phyloP scores from a whole-genome alignment of 2,113 vertebrate species.

The Arenaria interpres region DNA sequence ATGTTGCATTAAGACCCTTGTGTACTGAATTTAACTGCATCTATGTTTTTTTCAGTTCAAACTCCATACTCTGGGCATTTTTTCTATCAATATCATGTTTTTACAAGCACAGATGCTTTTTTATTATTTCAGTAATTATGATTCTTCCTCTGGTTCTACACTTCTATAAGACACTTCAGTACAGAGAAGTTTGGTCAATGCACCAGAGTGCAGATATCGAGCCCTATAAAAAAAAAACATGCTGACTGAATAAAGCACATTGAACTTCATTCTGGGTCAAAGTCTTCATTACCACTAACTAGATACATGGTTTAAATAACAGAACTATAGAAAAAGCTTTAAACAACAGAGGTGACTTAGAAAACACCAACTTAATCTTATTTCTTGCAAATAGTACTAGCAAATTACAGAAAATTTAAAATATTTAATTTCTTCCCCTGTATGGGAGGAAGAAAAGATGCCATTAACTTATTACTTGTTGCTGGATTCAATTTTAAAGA shows the following conservation, averaged over 20 bases:
- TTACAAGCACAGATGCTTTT: not conserved
- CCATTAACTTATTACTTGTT: constrained; percentile 45
- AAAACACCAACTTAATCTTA: not conserved
- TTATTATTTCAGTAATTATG: not conserved
- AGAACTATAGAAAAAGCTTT: not conserved
- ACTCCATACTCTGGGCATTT: not conserved
- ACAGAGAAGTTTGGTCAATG: not conserved
- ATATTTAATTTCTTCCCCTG: constrained; percentile 22
- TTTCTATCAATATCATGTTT: not conserved
- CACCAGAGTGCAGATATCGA: not conserved
- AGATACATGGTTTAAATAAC: not conserved
- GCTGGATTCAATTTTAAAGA: constrained; percentile 32
- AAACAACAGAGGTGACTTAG: not conserved
- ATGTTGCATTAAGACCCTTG: not conserved
- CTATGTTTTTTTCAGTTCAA: not conserved
- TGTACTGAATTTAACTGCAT: not conserved
- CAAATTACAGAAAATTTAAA: constrained; percentile 65
- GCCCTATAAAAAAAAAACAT: not conserved
- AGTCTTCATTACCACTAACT: not conserved
- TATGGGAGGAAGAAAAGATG: constrained; percentile 23
- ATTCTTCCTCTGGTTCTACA: not conserved
- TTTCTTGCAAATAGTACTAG: constrained; percentile 40
- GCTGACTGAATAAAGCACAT: not conserved
- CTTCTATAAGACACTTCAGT: not conserved
- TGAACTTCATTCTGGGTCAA: not conserved